Conservation (phyloP, 2,113 vertebrate genomes). For the Melanerpes aurifrons region DNA sequence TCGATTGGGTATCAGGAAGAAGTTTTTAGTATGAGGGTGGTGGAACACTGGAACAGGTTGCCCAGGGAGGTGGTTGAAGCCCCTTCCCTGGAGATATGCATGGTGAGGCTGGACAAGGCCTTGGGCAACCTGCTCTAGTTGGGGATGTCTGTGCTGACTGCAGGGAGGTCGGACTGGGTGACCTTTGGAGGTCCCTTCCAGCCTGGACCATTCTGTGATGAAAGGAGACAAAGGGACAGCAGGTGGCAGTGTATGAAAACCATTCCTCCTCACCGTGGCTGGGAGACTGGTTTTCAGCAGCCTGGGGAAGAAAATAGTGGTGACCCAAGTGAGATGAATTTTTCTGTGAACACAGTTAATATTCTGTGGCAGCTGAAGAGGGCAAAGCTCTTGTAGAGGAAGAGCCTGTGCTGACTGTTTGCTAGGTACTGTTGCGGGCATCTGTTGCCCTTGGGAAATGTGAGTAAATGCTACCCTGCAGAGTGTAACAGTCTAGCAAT, state of each 20-base stretch:
- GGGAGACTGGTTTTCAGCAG: background rate
- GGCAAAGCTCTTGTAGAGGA: background rate
- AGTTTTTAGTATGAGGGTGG: too few relatives aligned
- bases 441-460: background rate
- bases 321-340: background rate
- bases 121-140: too few relatives aligned
- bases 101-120: too few relatives aligned
- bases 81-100: too few relatives aligned
- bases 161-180: too few relatives aligned
- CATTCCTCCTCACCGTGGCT: background rate
- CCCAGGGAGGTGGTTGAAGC: too few relatives aligned
- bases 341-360: background rate
- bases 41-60: too few relatives aligned
- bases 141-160: too few relatives aligned
- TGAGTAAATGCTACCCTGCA: background rate
- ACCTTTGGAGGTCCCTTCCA: too few relatives aligned
- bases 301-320: background rate
- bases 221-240: background rate
- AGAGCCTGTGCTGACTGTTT: background rate
- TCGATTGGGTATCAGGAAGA: too few relatives aligned
- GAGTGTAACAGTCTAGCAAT: background rate
- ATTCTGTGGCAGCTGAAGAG: background rate
- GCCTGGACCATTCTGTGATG: background rate
- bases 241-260: conserved; percentile 56
- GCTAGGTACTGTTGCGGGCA: background rate